Base-by-base conservation (phyloP, 2,888 invertebrate genomes). In the Smittia aterrima region DNA sequence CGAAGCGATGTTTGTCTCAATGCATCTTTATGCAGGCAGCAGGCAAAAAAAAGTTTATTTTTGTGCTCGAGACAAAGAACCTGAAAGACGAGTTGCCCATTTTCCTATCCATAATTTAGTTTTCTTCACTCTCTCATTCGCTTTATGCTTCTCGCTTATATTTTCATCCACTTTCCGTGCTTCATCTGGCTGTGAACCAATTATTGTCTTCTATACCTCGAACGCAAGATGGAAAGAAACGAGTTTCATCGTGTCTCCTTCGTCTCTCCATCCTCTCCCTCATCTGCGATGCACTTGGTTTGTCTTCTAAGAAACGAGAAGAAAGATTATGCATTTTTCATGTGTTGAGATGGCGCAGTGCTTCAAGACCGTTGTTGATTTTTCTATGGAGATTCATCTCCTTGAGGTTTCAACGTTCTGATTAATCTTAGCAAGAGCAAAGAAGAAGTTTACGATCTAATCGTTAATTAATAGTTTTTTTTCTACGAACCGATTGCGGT, bases 101-200 rank as follows among this genome's bases (percentile, higher is more conserved):
- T 64, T 58, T 27, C 20, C 64, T 64, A 64, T 64, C 64, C 64
- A 64, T 64, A 64, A 64, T 16, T 64, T 64, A 27, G 25, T 27
- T 27, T 18, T 58, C 58, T 58, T 20, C 22, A 20, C 64, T 64
- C 24, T 64, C 27, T 20, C 64, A 11, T 27, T 64, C n/a, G 24
- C 22, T 64, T 64, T 6, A 24, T 22, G 20, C 24, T 58, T 4
- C 24, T 58, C 16, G 58, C 11, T 58, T 7, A 4, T 58, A 4
- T 58, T 53, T 58, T 58, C 58, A 58, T 58, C 58, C 58, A 58
- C 6, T 58, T 64, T 64, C 25, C 64, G 64, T 64, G 64, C 22
- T 64, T 64, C 64, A 64, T 25, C 24, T 58, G 58, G 58, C 18
- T 58, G 58, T 64, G 64, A 64, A 64, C 64, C 64, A 64, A 64